A percentile compares a stretch with the other conserved stretches of the same genome.
These are phyloP conservation scores for Microtus ochrogaster DNA, from an alignment of 2,113 vertebrate genomes.

Conservation along the genomic window DNA sequence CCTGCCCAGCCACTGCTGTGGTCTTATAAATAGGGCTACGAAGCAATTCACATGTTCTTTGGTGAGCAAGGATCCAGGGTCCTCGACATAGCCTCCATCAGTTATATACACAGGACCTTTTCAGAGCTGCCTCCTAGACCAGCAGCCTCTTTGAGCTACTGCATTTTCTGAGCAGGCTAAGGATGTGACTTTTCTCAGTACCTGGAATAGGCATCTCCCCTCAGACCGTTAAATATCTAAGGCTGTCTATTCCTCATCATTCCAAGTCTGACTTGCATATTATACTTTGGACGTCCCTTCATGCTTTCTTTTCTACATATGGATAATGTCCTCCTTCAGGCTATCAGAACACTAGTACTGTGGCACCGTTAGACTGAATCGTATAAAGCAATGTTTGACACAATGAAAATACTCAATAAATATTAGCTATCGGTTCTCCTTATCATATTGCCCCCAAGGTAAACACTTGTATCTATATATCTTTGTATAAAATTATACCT, in stretches of 20 bases:
- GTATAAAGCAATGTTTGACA: neutral
- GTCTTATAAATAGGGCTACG: neutral
- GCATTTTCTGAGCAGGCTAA: neutral
- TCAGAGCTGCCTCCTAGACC: neutral
- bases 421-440: constrained; percentile 8
- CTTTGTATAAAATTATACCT: constrained; percentile 9
- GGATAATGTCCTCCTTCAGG: neutral
- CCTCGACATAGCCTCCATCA: neutral
- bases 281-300: neutral
- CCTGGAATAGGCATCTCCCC: neutral
- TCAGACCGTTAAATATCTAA: neutral
- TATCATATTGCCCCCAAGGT: neutral
- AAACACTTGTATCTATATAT: constrained; percentile 25
- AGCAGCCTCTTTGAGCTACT: neutral
- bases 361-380: neutral
- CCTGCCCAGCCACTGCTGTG: neutral
- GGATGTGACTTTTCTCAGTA: neutral
- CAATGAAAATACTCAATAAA: neutral
- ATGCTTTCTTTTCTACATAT: constrained; percentile 17
- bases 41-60: neutral
- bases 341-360: neutral
- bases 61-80: neutral
- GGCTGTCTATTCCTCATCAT: neutral
- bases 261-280: constrained; percentile 10
- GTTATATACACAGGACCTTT: neutral